Evolutionary conservation across 2,113 vertebrate species (phyloP), one percentile per base, ranked within the genome.

Genomic region (Brachirus orientalis): DNA sequence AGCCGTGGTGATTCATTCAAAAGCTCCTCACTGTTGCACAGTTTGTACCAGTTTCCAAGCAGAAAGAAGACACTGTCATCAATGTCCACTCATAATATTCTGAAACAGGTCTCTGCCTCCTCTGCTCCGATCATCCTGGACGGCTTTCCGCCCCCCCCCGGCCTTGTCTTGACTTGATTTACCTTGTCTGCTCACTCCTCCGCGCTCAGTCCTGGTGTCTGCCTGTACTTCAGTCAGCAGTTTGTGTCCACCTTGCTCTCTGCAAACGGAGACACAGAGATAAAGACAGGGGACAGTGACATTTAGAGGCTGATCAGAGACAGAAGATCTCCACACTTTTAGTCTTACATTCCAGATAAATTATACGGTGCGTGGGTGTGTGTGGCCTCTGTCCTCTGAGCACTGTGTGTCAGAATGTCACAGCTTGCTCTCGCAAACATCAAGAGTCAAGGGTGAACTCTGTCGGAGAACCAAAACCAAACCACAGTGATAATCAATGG

Each of bases 171-270:
- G 22, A 59, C 33, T 62, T 37, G 19, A 50, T 74, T 70, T 68
- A 90, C 90, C 84, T 89, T 44, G 74, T 85, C 80, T 81, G 72
- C 72, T 84, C 18, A 20, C 77, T 79, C 79, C 78, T 73, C 83
- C 58, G 10, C 64, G 4, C 81, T 54, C 73, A 43, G 79, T 46
- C 56, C 81, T 17, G 61, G 54, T 10, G 69, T 82, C 70, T 10
- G 67, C 54, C 85, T 79, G 61, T 72, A 17, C 53, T 58, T 86
- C 83, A 70, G 52, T 87, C 89, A 81, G 83, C 75, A 78, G 33
- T 76, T 56, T 44, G 59, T 19, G 48, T 83, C 69, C 28, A 28
- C 54, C 45, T 17, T 36, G 0, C 74, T 75, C 65, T 83, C 71
- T 78, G 67, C 55, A 74, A 62, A 69, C 4, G 69, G 14, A 19